Evolutionary conservation across 2,113 vertebrate genomes (phyloP), one percentile per base, ranked within the genome.

Genomic region (Poeciliopsis retropinna): DNA sequence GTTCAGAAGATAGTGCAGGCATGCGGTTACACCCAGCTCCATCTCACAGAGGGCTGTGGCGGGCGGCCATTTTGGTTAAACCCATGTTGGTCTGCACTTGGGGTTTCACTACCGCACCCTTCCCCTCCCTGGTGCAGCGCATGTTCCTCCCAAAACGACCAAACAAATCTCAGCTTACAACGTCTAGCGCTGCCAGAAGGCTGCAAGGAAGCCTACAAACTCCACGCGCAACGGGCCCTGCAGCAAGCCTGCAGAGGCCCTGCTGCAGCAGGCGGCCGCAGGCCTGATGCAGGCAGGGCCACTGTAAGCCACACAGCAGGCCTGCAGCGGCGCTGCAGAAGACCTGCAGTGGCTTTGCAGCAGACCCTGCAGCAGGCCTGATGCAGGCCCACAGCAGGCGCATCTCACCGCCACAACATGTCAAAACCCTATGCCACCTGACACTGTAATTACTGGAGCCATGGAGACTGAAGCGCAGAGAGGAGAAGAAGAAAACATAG

Each of bases 61-160:
- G 44, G 87, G 79, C 64, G 79, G 83, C 91, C 91, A 92, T 90
- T 86, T 90, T 90, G 87, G 88, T 83, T 89, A 86, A 87, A 91
- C 86, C 92, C 80, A 87, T 3, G 75, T 88, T 12, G 89, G 88
- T 92, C 88, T 91, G 78, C 2, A 14, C 78, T 70, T 75, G 80
- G 84, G 87, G 87, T 90, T 92, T 90, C 79, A 77, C 70, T 67
- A 84, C 86, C 73, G 81, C 91, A 84, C 82, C 83, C 80, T 67
- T 65, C 76, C 72, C 69, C 70, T 31, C 78, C 75, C 80, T 31
- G 65, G 61, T 69, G 71, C 83, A 28, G 34, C 65, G 73, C 86
- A 72, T 27, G 79, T n/a, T 78, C 82, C 63, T 67, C 67, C 15
- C n/a, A 67, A 65, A 88, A 67, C 60, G 47, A 74, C 29, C 72